Conservation (phyloP, 2,113 vertebrate species). For the Pantherophis guttatus region DNA sequence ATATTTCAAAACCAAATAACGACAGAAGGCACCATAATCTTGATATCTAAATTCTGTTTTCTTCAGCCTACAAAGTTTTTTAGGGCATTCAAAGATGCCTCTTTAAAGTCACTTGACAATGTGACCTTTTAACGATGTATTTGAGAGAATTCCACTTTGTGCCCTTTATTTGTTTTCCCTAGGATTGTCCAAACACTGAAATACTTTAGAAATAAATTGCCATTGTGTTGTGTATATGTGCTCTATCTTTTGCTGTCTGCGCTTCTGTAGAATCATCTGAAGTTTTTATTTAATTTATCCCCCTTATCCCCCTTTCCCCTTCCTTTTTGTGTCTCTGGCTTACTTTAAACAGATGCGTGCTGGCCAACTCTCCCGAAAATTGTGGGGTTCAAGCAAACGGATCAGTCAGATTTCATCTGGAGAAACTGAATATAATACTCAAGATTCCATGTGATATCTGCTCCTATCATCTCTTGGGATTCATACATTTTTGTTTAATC, state of each 20-base stretch:
- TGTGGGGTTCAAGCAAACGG: conserved; percentile 95
- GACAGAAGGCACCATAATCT: not conserved
- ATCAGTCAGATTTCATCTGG: conserved; percentile 93
- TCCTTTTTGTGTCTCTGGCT: conserved; percentile 69
- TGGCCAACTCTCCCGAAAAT: conserved; percentile 93
- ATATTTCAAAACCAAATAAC: not conserved
- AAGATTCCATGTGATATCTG: conserved; percentile 78
- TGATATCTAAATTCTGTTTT: not conserved
- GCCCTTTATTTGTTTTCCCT: conserved; percentile 46
- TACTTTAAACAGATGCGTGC: conserved; percentile 87
- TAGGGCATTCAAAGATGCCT: conserved; percentile 23
- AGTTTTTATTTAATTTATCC: conserved; percentile 62
- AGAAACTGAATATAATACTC: conserved; percentile 93
- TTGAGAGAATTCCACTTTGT: conserved; percentile 20
- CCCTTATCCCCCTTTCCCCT: conserved; percentile 55
- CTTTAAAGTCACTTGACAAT: conserved; percentile 13
- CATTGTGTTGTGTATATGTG: conserved; percentile 39
- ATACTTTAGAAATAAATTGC: conserved; percentile 44
- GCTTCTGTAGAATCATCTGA: conserved; percentile 64
- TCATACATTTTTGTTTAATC: conserved; percentile 62
- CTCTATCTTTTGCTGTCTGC: conserved; percentile 50
- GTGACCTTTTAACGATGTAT: conserved; percentile 1
- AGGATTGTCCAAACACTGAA: conserved; percentile 40
- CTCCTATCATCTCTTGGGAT: conserved; percentile 58
- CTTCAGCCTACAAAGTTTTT: not conserved